Evolutionary conservation across 2,888 invertebrate species (phyloP), one percentile per base, ranked within the genome.

Genomic region (Hirtodrosophila confusa): DNA sequence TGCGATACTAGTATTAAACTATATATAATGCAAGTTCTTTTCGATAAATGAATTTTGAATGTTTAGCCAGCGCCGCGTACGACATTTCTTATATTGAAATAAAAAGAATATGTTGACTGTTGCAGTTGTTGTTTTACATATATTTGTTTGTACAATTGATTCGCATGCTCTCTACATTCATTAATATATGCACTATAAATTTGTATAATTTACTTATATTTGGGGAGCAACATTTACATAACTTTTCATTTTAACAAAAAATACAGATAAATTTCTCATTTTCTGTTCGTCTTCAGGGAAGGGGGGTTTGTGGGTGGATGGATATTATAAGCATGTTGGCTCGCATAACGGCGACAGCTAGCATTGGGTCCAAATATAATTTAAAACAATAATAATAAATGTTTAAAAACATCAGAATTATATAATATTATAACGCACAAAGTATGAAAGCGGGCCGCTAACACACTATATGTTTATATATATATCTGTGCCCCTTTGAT

Each of bases 111-210:
- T 23, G 6, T 24, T 36, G 11, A 17, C 11, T 36, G 17, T 69
- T 51, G 41, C 41, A 51, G 27, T 44, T 29, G 33, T 53, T 4
- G 27, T 37, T 43, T 37, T 17, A 54, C 11, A 47, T 55, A 10
- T 61, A 24, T 31, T 47, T 12, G 23, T 71, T 62, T 73, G 45
- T 64, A 80, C 80, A 69, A 24, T 66, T 80, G 51, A 66, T 64
- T 78, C 23, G 53, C 64, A 61, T 60, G 58, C 49, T 51, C 27
- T 56, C 48, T 58, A 33, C 37, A 50, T 39, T 39, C 11, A 64
- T 40, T 36, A 74, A 48, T 43, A 53, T 17, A 57, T 40, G 27
- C 44, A 56, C n/a, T 60, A 17, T 1, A 17, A 17, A 17, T 17
- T 45, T 45, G 40, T 58, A 70, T 51, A 53, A 43, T 44, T 57